Conservation (phyloP, 2,113 vertebrate genomes). For the Anolis carolinensis region DNA sequence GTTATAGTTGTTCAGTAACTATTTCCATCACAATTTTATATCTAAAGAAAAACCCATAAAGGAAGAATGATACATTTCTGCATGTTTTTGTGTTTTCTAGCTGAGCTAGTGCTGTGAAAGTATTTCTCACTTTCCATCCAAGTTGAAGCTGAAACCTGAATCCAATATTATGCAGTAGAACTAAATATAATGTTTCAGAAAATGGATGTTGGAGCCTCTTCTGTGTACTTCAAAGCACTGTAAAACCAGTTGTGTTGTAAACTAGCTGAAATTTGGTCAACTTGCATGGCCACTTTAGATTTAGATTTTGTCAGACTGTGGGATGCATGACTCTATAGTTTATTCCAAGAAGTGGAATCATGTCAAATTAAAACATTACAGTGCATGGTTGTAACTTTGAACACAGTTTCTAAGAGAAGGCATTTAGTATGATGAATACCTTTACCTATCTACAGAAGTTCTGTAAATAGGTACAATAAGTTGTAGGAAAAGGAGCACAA, state of each 20-base stretch:
- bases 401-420: conserved; percentile 51
- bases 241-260: conserved; percentile 36
- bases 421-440: conserved; percentile 60
- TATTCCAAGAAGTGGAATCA: conserved; percentile 53
- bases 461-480: conserved; percentile 45
- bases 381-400: conserved; percentile 49
- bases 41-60: background rate
- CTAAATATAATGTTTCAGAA: conserved; percentile 49
- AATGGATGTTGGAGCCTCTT: conserved; percentile 45
- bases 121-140: background rate
- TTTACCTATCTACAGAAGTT: conserved; percentile 55
- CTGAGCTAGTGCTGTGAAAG: background rate
- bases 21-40: background rate
- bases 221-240: conserved; percentile 20
- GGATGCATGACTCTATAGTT: conserved; percentile 49
- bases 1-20: background rate
- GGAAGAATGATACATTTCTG: background rate
- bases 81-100: background rate
- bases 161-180: conserved; percentile 5
- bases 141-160: background rate
- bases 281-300: conserved; percentile 29
- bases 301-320: conserved; percentile 35
- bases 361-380: conserved; percentile 31
- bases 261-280: conserved; percentile 54
- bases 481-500: conserved; percentile 63